Base-by-base conservation (phyloP, 1,140 invertebrate genomes). In the Diachasma alloeum region DNA sequence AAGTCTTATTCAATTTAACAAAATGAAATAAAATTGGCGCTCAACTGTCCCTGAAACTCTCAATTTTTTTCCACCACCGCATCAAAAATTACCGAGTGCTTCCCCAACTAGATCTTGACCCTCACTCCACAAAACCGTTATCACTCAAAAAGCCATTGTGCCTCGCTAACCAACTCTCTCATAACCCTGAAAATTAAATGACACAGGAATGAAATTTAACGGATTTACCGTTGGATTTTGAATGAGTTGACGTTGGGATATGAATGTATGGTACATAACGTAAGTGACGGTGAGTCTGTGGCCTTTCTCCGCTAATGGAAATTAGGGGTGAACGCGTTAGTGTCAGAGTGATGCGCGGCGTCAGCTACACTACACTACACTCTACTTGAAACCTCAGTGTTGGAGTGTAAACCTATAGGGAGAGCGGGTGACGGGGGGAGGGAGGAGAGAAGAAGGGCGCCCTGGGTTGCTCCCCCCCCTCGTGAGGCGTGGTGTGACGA, bases 261-360 rank as follows among this genome's bases (percentile, higher is more conserved):
- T 63, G 24, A 26, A 63, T 63, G 59, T 63, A 63, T 31, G 59
- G 59, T 63, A 31, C 19, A 63, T 31, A 31, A 31, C 31, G 59
- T 63, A 63, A 63, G 59, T 63, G 59, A 63, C 24, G 59, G 19
- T 26, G 59, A 31, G 24, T 26, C 59, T 63, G 59, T 63, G 59
- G 59, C 59, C 19, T 63, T 63, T 63, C 59, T 63, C 22, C 24
- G 59, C 59, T 63, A 63, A 63, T 63, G 59, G 59, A 63, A 63
- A 63, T 63, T 63, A 63, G 59, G 59, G 59, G 59, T 63, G 48
- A 59, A 72, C 48, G 71, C 48, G 46, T 39, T 26, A 72, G 56
- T 72, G 48, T 59, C 48, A 72, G 37, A 72, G 56, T 72, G 71
- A 56, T 56, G 71, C 46, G 71, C 48, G 71, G 48, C 71, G 71